Evolutionary conservation across 2,113 vertebrate species (phyloP).

Genomic region (Cygnus buccinator): DNA sequence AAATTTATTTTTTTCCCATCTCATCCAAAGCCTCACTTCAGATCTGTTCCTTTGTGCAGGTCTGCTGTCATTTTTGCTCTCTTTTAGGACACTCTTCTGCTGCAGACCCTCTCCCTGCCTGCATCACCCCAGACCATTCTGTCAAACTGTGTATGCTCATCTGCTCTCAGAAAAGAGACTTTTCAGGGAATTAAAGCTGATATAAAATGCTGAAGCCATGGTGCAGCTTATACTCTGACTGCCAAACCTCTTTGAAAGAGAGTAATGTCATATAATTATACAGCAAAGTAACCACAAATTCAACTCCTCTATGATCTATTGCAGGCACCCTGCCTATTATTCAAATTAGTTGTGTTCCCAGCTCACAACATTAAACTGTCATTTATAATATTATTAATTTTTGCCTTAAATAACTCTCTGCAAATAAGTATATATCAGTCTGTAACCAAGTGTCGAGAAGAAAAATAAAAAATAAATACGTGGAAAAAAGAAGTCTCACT

Average conservation of each 20-base stretch:
- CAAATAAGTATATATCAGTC: not conserved
- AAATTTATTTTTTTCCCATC: not conserved
- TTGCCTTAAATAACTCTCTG: not conserved
- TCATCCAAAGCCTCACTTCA: not conserved
- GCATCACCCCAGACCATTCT: not conserved
- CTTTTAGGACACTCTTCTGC: not conserved
- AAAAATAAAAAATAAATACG: not conserved
- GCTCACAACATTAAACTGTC: not conserved
- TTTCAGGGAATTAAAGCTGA: not conserved
- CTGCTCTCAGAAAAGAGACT: not conserved
- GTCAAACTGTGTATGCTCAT: not conserved
- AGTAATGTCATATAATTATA: not conserved
- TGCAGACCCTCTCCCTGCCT: not conserved
- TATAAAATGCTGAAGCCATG: not conserved
- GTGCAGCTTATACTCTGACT: not conserved
- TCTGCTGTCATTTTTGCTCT: not conserved
- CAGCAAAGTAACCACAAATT: not conserved
- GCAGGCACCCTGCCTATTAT: not conserved
- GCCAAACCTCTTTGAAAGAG: not conserved
- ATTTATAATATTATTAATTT: not conserved
- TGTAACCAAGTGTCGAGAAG: not conserved
- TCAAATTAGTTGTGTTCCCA: not conserved
- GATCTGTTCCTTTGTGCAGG: rapidly evolving
- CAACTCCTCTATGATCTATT: not conserved
- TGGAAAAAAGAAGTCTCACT: not conserved